Conservation (phyloP, 2,113 vertebrate genomes). For the Nerophis ophidion region DNA sequence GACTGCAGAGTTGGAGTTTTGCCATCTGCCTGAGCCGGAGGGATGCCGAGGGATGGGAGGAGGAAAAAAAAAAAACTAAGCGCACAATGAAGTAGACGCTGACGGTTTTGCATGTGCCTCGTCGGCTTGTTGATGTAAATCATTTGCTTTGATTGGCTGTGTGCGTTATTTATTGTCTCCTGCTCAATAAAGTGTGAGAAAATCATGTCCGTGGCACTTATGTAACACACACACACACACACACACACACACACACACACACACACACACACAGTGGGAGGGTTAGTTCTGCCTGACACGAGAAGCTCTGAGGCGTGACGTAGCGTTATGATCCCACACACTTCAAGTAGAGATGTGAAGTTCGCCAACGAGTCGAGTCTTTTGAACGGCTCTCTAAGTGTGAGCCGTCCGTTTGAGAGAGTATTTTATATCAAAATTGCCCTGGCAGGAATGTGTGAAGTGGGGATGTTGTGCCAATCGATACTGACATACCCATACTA, state of each 20-base stretch:
- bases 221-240: too few species aligned
- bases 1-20: constrained; percentile 61
- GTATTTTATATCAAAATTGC: too few species aligned
- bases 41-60: constrained; percentile 57
- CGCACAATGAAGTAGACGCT: constrained; percentile 51
- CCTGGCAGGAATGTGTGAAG: too few species aligned
- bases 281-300: constrained; percentile 24
- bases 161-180: constrained; percentile 61
- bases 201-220: constrained; percentile 39
- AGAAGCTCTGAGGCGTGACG: constrained; percentile 8
- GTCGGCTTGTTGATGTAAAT: constrained; percentile 67
- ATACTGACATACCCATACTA: too few species aligned
- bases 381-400: too few species aligned
- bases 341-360: too few species aligned
- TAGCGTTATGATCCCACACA: neutral
- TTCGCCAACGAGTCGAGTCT: too few species aligned
- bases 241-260: too few species aligned
- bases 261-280: too few species aligned
- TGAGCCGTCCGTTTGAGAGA: too few species aligned
- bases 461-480: too few species aligned
- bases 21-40: constrained; percentile 66
- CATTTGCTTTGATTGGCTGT: constrained; percentile 68
- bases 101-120: constrained; percentile 73
- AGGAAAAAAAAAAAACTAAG: constrained; percentile 25
- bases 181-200: constrained; percentile 68